Base-by-base conservation (phyloP, 1,140 invertebrate genomes). In the Drosophila hydei region DNA sequence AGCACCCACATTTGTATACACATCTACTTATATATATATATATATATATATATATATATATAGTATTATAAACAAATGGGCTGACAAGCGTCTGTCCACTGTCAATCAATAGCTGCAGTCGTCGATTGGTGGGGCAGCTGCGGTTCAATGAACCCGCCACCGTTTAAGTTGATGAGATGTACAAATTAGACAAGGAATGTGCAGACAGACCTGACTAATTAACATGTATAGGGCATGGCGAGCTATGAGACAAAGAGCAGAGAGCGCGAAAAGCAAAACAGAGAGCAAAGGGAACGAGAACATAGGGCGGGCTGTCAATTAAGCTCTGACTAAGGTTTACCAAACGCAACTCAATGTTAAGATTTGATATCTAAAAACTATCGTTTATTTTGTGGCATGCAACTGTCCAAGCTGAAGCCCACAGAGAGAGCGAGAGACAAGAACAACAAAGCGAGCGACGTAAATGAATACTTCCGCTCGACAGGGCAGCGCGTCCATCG, bases 81-180 rank as follows among this genome's bases (percentile, higher is more conserved):
- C 71, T 64, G 72, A 68, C 61, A 43, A 45, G 47, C 80, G 72
- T 70, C 79, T 83, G 79, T 83, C 79, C 81, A 87, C 77, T 87
- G 80, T 84, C 80, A 84, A 84, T 84, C 80, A 84, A 84, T 87
- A 52, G 81, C 73, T 84, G 77, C 80, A 84, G 76, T 80, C 73
- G 58, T n/a, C 51, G 62, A 42, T 72, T 61, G 43, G 25, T 54
- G 33, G 30, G 30, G 33, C 62, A 62, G 27, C 12, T 19, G 45
- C 12, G 43, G 79, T 69, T 81, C 78, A 80, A 61, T 75, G 78
- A 80, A 73, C 78, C 60, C 60, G 71, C 59, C 21, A 56, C 55
- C 43, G 76, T 55, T 72, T 74, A 73, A 55, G 75, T 62, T 63
- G 68, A 84, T 59, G 79, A 78, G 77, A 77, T 75, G 69, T 67